Evolutionary conservation across 2,797 vertebrate genomes (phyloP).

Genomic region (Myotis daubentonii): DNA sequence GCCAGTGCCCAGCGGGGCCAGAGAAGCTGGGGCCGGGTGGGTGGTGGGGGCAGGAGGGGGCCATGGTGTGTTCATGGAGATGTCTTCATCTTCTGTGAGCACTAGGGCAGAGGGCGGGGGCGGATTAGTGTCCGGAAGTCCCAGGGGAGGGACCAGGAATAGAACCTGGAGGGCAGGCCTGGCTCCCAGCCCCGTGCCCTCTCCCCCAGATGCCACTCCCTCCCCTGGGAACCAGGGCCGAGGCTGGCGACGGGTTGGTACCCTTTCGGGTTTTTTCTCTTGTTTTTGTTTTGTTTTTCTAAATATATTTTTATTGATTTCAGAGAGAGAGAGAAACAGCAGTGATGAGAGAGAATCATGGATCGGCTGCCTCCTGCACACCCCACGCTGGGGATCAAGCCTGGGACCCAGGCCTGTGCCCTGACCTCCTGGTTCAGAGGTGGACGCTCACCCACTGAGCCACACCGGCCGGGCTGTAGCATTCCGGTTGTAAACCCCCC

Average conservation of each 20-base stretch:
- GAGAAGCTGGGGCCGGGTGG: neutral
- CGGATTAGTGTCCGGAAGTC: neutral
- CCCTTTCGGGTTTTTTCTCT: too few species aligned
- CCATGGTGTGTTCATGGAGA: neutral
- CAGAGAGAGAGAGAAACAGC: too few species aligned
- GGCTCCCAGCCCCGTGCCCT: slow-evolving; percentile 48
- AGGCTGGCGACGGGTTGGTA: neutral
- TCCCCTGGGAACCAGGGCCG: slow-evolving; percentile 6
- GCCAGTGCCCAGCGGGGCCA: neutral
- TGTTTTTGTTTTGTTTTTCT: too few species aligned
- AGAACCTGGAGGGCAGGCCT: slow-evolving; percentile 52
- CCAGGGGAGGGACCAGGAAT: slow-evolving; percentile 57
- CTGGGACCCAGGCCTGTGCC: too few species aligned
- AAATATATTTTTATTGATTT: too few species aligned
- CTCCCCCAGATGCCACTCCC: slow-evolving; percentile 37
- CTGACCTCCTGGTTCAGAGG: too few species aligned
- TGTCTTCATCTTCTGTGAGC: neutral
- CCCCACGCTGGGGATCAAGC: too few species aligned
- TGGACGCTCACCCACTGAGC: too few species aligned
- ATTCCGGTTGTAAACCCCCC: too few species aligned
- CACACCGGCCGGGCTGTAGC: too few species aligned
- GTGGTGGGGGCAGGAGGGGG: neutral
- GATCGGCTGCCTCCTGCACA: too few species aligned
- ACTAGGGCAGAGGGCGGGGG: neutral
- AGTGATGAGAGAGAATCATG: too few species aligned